These are phyloP conservation scores for Pedionomus torquatus DNA, from an alignment of 2,113 vertebrate species.

Conservation along the genomic window DNA sequence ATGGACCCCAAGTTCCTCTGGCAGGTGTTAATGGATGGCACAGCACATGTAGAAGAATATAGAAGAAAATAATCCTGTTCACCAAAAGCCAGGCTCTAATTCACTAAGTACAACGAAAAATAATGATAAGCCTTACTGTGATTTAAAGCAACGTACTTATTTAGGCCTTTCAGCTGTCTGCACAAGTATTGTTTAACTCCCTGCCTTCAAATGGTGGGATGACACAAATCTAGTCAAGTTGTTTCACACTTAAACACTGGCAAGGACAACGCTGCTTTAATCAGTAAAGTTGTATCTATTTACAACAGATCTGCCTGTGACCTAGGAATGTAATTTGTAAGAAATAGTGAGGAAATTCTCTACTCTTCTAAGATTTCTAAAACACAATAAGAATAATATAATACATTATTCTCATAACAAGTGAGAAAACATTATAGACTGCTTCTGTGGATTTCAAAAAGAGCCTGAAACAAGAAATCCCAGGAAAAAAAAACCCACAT, in stretches of 20 bases:
- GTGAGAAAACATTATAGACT: not conserved
- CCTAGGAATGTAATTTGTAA: not conserved
- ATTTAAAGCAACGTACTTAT: not conserved
- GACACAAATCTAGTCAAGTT: not conserved
- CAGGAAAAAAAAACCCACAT: not conserved
- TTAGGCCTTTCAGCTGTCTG: not conserved
- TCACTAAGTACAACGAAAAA: not conserved
- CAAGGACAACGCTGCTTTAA: not conserved
- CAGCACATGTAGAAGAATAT: accelerated
- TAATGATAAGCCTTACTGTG: not conserved
- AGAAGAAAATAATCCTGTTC: not conserved
- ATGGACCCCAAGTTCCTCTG: not conserved
- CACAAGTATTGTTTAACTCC: not conserved
- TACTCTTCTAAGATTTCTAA: not conserved
- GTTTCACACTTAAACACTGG: not conserved
- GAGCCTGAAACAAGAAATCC: not conserved
- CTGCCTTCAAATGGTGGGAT: not conserved
- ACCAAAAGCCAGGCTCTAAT: not conserved
- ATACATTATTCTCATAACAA: not conserved
- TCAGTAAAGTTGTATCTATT: not conserved
- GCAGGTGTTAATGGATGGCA: not conserved
- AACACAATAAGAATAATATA: not conserved
- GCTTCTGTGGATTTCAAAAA: not conserved
- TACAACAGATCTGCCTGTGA: not conserved
- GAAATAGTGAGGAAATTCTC: not conserved